phyloP scores from a whole-genome alignment of 23 tunicate species.

The Diplosoma virens region DNA sequence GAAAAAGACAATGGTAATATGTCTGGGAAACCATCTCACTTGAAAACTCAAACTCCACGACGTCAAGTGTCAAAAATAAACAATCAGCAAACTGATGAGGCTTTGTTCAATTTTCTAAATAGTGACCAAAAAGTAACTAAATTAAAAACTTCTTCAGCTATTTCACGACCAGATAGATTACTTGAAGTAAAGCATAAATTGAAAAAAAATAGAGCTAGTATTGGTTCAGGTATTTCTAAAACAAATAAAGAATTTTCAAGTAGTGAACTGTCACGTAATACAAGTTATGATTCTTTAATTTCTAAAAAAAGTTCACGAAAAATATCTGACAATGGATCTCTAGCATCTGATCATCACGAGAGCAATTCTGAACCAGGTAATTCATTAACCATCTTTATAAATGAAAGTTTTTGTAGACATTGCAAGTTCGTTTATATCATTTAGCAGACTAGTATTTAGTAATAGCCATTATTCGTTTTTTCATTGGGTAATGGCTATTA shows the following conservation, averaged over 20 bases:
- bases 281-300: slow-evolving; percentile 71
- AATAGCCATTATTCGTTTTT: too few relatives aligned
- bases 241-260: background rate
- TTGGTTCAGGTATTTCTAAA: background rate
- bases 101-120: slow-evolving; percentile 78
- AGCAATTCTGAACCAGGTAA: slow-evolving; percentile 69
- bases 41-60: background rate
- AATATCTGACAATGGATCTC: slow-evolving; percentile 40
- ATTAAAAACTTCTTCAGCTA: background rate
- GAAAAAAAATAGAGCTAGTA: background rate
- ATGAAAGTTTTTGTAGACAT: too few relatives aligned
- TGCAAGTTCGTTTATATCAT: too few relatives aligned
- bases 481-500: too few relatives aligned
- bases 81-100: slow-evolving; percentile 45
- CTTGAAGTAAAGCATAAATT: background rate
- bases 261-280: slow-evolving; percentile 65
- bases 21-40: background rate
- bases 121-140: slow-evolving; percentile 39
- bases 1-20: background rate
- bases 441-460: too few relatives aligned
- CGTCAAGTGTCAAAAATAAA: background rate
- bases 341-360: slow-evolving; percentile 56
- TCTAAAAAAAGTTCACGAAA: slow-evolving; percentile 41
- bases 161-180: background rate
- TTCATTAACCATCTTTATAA: too few relatives aligned